Evolutionary conservation across 2,888 invertebrate species (phyloP).

Genomic region (Platycheirus rosarum): DNA sequence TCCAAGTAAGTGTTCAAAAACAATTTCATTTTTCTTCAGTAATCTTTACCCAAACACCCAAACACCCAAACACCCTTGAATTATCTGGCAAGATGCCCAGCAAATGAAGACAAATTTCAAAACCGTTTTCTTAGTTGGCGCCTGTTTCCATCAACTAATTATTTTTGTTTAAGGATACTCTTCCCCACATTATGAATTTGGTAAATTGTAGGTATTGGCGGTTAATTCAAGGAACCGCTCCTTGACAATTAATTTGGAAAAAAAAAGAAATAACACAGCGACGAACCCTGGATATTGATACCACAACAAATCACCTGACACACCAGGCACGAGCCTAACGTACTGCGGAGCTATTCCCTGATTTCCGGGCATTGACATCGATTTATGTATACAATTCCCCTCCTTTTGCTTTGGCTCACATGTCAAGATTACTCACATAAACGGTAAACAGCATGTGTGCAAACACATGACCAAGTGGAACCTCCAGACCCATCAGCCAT

Average conservation of each 20-base stretch:
- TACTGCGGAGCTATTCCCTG: not conserved
- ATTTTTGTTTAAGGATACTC: too few species aligned
- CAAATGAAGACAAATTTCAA: too few species aligned
- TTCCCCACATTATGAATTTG: too few species aligned
- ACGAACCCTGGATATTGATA: conserved; percentile 20
- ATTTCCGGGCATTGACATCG: conserved; percentile 62
- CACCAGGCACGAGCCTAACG: not conserved
- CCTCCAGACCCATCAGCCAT: not conserved
- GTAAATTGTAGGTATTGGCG: too few species aligned
- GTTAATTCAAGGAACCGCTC: conserved; percentile 6
- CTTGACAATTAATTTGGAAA: conserved; percentile 12
- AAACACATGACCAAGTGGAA: conserved; percentile 21
- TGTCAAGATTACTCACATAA: conserved; percentile 20
- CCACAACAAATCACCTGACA: not conserved
- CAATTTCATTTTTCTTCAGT: too few species aligned
- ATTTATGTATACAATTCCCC: conserved; percentile 14
- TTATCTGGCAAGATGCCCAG: too few species aligned
- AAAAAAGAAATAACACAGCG: not conserved
- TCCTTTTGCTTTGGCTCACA: not conserved
- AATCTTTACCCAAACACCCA: too few species aligned
- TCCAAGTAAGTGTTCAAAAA: too few species aligned
- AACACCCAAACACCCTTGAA: too few species aligned
- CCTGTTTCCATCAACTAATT: too few species aligned
- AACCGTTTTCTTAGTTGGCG: too few species aligned
- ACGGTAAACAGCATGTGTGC: conserved; percentile 1